phyloP scores from a whole-genome alignment of 2,113 vertebrate genomes.

The Miniopterus natalensis region DNA sequence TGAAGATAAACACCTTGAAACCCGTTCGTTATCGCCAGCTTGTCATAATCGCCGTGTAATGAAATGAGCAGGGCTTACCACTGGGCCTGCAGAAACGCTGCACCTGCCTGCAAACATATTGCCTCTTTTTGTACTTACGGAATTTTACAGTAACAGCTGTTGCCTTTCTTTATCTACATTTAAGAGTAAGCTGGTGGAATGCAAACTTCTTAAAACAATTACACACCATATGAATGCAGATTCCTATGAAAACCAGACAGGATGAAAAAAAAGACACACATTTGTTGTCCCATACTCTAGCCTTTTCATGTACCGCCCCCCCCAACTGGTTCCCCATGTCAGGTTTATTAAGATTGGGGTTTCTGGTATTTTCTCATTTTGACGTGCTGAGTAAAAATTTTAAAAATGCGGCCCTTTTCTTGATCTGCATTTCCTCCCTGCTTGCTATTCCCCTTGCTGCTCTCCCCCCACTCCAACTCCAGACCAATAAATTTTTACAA shows the following conservation, averaged over 20 bases:
- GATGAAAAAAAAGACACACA: background rate
- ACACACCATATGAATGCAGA: background rate
- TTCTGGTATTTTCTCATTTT: constrained; percentile 46
- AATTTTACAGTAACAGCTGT: background rate
- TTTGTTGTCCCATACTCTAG: background rate
- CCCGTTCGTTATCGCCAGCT: background rate
- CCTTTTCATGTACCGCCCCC: background rate
- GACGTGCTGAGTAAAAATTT: constrained; percentile 19
- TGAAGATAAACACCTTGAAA: background rate
- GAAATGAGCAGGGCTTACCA: background rate
- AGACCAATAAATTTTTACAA: constrained; percentile 32
- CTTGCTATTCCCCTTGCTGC: background rate
- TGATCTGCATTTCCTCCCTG: background rate
- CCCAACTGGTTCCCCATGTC: background rate
- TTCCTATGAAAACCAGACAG: background rate
- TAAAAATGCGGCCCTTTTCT: background rate
- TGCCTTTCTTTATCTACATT: background rate
- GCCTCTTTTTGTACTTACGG: background rate
- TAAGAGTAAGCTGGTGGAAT: background rate
- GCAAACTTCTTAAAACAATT: background rate
- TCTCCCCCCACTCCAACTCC: background rate
- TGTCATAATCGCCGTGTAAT: background rate
- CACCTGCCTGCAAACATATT: background rate
- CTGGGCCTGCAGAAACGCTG: background rate
- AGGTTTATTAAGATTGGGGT: background rate